Conservation (phyloP, 37 sponge, comb jelly and placozoan species). For the Dysidea cf. avara region DNA sequence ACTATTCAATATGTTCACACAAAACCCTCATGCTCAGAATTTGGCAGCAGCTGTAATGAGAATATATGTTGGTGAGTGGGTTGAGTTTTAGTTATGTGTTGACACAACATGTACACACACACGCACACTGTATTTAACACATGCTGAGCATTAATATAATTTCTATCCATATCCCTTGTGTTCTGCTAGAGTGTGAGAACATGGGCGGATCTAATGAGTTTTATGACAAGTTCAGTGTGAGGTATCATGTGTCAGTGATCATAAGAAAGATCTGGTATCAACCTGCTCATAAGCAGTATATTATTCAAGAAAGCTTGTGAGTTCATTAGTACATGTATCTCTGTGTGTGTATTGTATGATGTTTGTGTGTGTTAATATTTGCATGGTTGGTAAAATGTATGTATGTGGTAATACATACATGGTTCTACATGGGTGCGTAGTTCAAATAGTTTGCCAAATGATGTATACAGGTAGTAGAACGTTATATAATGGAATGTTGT, state of each 20-base stretch:
- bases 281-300: constrained; percentile 39
- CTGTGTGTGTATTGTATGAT: too few species aligned
- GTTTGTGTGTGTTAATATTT: too few species aligned
- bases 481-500: too few species aligned
- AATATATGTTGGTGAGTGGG: constrained; percentile 54
- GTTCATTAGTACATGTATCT: too few species aligned
- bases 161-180: too few species aligned
- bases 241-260: constrained; percentile 88
- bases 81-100: constrained; percentile 16
- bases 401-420: too few species aligned
- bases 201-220: constrained; percentile 98
- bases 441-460: too few species aligned
- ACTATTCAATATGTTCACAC: constrained; percentile 39
- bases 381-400: too few species aligned
- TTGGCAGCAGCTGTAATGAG: constrained; percentile 66
- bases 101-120: constrained; percentile 52
- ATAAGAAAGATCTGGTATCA: constrained; percentile 77
- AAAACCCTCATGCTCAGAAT: constrained; percentile 31
- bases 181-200: constrained; percentile 86
- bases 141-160: too few species aligned
- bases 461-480: too few species aligned
- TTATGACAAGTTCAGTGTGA: constrained; percentile 95
- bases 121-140: neutral
- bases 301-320: constrained; percentile 51
- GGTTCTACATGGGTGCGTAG: too few species aligned